Evolutionary conservation across 2,888 invertebrate genomes (phyloP).

Genomic region (Tipula vernalis): DNA sequence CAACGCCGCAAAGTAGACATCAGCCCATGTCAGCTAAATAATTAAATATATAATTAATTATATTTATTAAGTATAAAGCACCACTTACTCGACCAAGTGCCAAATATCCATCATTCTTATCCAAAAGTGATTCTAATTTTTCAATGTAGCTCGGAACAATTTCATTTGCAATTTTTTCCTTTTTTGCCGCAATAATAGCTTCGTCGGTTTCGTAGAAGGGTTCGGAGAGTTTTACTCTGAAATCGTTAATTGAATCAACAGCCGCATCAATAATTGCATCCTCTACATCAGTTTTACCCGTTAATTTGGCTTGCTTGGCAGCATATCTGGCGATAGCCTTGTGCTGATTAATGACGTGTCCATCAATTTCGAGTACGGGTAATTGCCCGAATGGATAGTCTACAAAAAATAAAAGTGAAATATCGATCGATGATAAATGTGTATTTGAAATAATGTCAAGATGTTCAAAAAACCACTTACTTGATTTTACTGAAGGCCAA

Average conservation of each 20-base stretch:
- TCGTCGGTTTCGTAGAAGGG: neutral
- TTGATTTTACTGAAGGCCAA: slow-evolving; percentile 43
- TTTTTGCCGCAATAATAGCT: neutral
- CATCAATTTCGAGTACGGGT: slow-evolving; percentile 34
- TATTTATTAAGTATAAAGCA: neutral
- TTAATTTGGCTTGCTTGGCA: slow-evolving; percentile 37
- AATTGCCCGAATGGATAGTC: slow-evolving; percentile 14
- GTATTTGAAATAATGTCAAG: no score
- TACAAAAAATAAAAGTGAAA: neutral
- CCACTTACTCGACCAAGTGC: neutral
- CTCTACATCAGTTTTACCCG: slow-evolving; percentile 39
- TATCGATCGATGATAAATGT: no score
- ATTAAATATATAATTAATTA: neutral
- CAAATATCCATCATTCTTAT: neutral
- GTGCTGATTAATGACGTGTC: slow-evolving; percentile 38
- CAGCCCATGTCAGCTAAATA: slow-evolving; percentile 40
- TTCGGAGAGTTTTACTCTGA: slow-evolving; percentile 24
- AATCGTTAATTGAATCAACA: slow-evolving; percentile 40
- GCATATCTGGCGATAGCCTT: slow-evolving; percentile 40
- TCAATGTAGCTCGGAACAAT: neutral
- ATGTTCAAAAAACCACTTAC: no score
- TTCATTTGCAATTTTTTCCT: neutral
- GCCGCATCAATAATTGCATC: slow-evolving; percentile 39
- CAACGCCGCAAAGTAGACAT: slow-evolving; percentile 37
- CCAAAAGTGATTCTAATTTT: neutral